Percentiles rank a stretch among this genome's conserved stretches.
Evolutionary conservation across 2,797 vertebrate species (phyloP).

Genomic region (Eulemur coronatus): DNA sequence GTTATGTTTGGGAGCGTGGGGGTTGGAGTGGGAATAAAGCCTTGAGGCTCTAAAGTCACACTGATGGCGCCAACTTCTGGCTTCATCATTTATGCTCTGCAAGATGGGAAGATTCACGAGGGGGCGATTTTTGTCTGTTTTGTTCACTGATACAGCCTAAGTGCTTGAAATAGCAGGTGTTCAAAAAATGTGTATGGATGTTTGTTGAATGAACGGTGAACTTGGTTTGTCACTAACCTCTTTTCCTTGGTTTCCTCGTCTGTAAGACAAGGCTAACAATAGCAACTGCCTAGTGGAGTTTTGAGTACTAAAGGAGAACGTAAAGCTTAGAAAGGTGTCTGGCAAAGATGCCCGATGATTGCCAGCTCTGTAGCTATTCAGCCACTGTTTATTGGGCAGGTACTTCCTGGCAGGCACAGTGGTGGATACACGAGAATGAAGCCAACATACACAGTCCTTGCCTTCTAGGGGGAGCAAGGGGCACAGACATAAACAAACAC

Average conservation of each 20-base stretch:
- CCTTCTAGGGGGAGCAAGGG: rapidly evolving
- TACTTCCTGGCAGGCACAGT: neutral
- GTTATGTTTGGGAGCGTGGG: neutral
- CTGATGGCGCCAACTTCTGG: neutral
- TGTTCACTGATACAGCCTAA: neutral
- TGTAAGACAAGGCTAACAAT: neutral
- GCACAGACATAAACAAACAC: neutral
- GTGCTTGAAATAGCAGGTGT: neutral
- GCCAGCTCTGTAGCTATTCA: neutral
- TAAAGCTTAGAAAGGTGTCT: neutral
- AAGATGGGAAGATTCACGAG: neutral
- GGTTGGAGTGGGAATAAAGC: neutral
- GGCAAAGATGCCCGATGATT: neutral
- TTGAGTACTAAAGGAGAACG: neutral
- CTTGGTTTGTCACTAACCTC: neutral
- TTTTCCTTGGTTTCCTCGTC: neutral
- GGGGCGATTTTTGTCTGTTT: neutral
- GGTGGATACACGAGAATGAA: neutral
- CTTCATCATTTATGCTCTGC: neutral
- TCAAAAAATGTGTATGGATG: neutral
- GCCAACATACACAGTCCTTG: neutral
- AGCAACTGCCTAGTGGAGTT: neutral
- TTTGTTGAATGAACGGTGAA: neutral
- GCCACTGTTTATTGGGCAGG: rapidly evolving
- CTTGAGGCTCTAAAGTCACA: neutral